Base-by-base conservation (phyloP, 1,140 invertebrate species). In the Drosophila subpulchrella region DNA sequence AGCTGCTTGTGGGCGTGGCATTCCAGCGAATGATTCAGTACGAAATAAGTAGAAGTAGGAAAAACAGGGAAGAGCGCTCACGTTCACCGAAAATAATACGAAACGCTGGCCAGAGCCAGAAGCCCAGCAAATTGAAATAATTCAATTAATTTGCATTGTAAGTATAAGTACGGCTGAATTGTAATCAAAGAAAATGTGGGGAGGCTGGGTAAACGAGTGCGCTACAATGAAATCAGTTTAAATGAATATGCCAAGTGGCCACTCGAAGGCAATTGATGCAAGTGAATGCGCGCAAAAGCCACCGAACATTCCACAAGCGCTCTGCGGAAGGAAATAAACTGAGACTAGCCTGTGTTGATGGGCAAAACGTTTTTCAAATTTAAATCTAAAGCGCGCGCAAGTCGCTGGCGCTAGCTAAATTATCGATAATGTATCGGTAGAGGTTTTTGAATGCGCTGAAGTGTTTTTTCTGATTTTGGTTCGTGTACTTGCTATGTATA, bases 131-230 rank as follows among this genome's bases (percentile, higher is more conserved):
- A 88, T 88, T 88, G 85, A 89, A 88, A 89, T 89, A 88, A 88
- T 88, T 88, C 83, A 88, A 88, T 88, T 89, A 88, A 88, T 88
- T 88, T 84, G 83, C 83, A 88, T 88, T 88, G 83, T 88, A 89
- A 89, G 80, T 88, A 89, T 81, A 71, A 78, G 80, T 75, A 59
- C 57, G 67, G 39, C 74, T 75, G 61, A 75, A 88, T 82, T 86
- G 82, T 86, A 88, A 86, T 86, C 81, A 82, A 51, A 81, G 65
- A 83, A 75, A 75, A 77, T 77, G 76, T 81, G 73, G 68, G 74
- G 67, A 79, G 70, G 76, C 78, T 58, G 61, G 61, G 72, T 81
- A 78, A 83, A 78, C 78, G 60, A 82, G 58, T 80, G 66, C 47
- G 63, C 55, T 44, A 73, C 70, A 59, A 58, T 51, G 72, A 76